A percentile compares a stretch with the other conserved stretches of the same genome.
phyloP scores from a whole-genome alignment of 2,113 vertebrate species.

The Ardeotis arabs region DNA sequence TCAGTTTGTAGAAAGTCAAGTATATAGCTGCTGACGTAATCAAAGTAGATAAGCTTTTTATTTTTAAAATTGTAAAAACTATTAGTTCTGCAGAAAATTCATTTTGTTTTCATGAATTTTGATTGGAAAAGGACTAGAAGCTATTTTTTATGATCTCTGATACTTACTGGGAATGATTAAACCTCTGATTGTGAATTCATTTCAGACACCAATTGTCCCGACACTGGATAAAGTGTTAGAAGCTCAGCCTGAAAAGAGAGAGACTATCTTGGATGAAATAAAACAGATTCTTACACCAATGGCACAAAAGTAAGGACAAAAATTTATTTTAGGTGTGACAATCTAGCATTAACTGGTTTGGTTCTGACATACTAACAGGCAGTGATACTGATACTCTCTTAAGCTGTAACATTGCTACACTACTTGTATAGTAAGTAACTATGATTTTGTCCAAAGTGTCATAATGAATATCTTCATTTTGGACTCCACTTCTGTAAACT shows the following conservation, averaged over 20 bases:
- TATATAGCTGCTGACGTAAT: not conserved
- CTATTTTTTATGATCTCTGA: not conserved
- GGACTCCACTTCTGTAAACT: not conserved
- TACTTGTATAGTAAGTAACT: not conserved
- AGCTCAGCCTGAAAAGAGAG: slow-evolving; percentile 82
- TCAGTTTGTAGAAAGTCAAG: not conserved
- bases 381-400: not conserved
- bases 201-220: slow-evolving; percentile 82
- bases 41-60: not conserved
- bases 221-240: slow-evolving; percentile 87
- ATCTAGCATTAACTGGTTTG: not conserved
- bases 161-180: not conserved
- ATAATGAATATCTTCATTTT: not conserved
- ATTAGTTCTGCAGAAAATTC: not conserved
- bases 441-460: not conserved
- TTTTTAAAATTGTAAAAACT: not conserved
- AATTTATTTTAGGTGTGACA: not conserved
- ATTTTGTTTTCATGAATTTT: not conserved
- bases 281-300: slow-evolving; percentile 91
- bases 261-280: slow-evolving; percentile 92
- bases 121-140: not conserved
- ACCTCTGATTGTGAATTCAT: not conserved
- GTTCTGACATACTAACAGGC: not conserved
- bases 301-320: slow-evolving; percentile 89
- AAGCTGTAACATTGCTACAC: not conserved